A percentile compares a stretch with the other conserved stretches of the same genome.
These are phyloP conservation scores for Brachypalpus laphriformis DNA, from an alignment of 2,888 invertebrate genomes.

Conservation along the genomic window DNA sequence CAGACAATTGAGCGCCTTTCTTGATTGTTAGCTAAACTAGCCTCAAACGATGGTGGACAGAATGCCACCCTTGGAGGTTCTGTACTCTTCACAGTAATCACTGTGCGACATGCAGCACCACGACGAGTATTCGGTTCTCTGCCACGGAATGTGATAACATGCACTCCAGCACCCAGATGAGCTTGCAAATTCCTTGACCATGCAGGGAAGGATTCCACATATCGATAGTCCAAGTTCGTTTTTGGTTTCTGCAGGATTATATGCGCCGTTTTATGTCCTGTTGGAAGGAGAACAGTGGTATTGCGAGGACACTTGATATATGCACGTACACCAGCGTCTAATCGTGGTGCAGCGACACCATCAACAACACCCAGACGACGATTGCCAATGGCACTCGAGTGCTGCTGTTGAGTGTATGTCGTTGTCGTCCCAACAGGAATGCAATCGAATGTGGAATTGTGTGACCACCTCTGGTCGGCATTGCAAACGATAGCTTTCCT, in stretches of 20 bases:
- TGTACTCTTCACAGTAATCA: constrained; percentile 85
- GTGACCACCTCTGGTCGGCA: constrained; percentile 80
- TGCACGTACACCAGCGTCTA: constrained; percentile 81
- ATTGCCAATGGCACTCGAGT: not conserved
- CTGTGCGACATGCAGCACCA: constrained; percentile 85
- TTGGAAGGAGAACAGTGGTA: constrained; percentile 85
- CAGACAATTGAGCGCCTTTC: constrained; percentile 85
- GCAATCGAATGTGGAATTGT: constrained; percentile 80
- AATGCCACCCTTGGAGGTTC: constrained; percentile 84
- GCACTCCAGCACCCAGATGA: constrained; percentile 85
- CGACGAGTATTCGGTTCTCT: constrained; percentile 84
- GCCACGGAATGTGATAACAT: constrained; percentile 85
- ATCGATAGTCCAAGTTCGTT: constrained; percentile 87
- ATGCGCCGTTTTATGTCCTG: constrained; percentile 78
- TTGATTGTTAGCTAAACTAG: constrained; percentile 84
- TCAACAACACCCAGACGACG: constrained; percentile 57
- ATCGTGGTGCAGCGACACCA: not conserved
- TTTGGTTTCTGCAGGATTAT: constrained; percentile 84
- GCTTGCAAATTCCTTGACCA: constrained; percentile 86
- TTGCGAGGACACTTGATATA: constrained; percentile 87
- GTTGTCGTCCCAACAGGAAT: constrained; percentile 66
- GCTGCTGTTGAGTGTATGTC: constrained; percentile 17
- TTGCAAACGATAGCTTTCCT: constrained; percentile 80
- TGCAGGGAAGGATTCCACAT: constrained; percentile 85
- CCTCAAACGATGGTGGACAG: constrained; percentile 87